Percentiles rank a stretch among this genome's conserved stretches.
Conservation (phyloP, 1,140 invertebrate species). For the Lasaia peninsularis region DNA sequence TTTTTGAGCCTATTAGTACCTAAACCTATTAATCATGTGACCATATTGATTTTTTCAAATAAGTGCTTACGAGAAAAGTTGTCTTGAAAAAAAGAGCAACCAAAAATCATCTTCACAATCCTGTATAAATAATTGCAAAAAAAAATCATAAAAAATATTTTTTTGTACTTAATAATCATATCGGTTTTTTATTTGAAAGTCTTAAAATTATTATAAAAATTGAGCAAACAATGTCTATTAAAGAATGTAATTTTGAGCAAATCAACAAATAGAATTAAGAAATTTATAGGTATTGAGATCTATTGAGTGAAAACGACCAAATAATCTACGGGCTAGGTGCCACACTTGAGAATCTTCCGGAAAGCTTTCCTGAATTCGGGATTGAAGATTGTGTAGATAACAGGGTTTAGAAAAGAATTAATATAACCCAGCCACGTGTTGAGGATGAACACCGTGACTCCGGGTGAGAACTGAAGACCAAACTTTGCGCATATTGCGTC, state of each 20-base stretch:
- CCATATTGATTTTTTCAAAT: too few relatives aligned
- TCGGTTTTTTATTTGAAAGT: too few relatives aligned
- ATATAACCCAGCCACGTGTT: conserved; percentile 99
- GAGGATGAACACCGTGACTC: conserved; percentile 93
- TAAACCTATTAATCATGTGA: too few relatives aligned
- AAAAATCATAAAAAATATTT: too few relatives aligned
- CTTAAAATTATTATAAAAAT: too few relatives aligned
- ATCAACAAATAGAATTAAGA: not conserved
- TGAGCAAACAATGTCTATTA: not conserved
- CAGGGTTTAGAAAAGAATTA: conserved; percentile 98
- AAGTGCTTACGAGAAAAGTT: too few relatives aligned
- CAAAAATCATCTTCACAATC: too few relatives aligned
- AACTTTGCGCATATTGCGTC: conserved; percentile 96
- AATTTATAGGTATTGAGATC: conserved; percentile 30
- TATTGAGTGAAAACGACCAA: conserved; percentile 70
- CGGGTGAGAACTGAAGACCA: conserved; percentile 87
- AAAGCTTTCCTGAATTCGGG: conserved; percentile 99
- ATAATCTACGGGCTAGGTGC: conserved; percentile 75
- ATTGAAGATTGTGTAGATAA: conserved; percentile 99
- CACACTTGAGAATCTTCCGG: conserved; percentile 91
- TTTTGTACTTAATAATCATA: too few relatives aligned
- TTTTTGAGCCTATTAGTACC: too few relatives aligned
- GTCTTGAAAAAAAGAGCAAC: too few relatives aligned
- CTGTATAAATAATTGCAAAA: too few relatives aligned
- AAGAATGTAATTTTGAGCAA: not conserved